Conservation (phyloP, 2,797 vertebrate genomes). For the Urophycis tenuis region DNA sequence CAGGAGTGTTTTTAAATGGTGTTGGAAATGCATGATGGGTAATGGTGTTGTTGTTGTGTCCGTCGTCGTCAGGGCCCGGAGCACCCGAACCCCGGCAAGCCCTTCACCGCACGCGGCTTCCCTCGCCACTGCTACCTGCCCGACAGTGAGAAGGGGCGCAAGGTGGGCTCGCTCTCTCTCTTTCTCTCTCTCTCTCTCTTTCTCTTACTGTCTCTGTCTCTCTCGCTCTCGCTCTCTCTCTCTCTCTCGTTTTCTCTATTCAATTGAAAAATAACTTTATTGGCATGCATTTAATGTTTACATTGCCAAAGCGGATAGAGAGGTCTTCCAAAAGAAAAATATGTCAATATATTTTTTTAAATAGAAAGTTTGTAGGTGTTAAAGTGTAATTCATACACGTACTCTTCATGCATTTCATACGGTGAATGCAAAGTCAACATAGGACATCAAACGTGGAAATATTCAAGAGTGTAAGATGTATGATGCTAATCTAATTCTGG, state of each 20-base stretch:
- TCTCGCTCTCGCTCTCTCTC: not conserved
- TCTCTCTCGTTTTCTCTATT: not conserved
- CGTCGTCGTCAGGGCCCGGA: constrained; percentile 82
- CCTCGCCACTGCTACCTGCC: constrained; percentile 96
- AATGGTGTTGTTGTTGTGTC: not conserved
- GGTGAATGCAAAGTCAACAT: not conserved
- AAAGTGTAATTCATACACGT: not conserved
- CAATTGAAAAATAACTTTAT: not conserved
- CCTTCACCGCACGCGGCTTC: constrained; percentile 89
- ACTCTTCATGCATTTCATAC: not conserved
- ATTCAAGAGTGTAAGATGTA: not conserved
- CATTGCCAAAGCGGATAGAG: not conserved
- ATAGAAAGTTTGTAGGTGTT: too few relatives aligned
- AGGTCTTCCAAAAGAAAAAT: too few relatives aligned
- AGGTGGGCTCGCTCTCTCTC: constrained; percentile 61
- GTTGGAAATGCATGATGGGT: not conserved
- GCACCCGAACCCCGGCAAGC: constrained; percentile 90
- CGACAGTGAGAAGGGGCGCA: constrained; percentile 90
- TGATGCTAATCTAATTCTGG: not conserved
- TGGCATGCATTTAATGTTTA: not conserved
- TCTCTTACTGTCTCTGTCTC: not conserved
- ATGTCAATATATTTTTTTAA: not conserved
- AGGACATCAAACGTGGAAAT: not conserved
- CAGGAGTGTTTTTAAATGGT: not conserved
- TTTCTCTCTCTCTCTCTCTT: not conserved